Percentiles rank a stretch among this genome's conserved stretches.
phyloP scores from a whole-genome alignment of 2,797 vertebrate genomes.

The Tapera naevia region DNA sequence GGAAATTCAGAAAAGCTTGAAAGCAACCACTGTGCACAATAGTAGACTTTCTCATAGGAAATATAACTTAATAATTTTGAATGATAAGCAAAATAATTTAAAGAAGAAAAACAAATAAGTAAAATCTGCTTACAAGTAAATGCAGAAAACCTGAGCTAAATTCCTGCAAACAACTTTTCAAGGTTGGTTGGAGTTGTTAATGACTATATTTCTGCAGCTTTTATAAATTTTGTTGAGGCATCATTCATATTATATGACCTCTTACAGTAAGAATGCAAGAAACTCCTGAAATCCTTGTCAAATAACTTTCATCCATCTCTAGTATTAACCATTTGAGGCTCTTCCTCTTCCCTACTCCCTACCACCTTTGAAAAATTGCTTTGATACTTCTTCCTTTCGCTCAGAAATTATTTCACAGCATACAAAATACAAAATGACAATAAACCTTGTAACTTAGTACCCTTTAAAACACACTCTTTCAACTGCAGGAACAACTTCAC shows the following conservation, averaged over 20 bases:
- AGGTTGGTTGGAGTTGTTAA: not conserved
- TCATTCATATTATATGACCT: not conserved
- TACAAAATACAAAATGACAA: conserved; percentile 7
- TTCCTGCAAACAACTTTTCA: not conserved
- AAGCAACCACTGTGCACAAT: not conserved
- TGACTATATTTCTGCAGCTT: not conserved
- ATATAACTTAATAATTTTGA: not conserved
- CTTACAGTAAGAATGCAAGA: not conserved
- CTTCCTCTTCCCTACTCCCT: not conserved
- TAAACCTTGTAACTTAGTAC: not conserved
- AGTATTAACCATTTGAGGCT: not conserved
- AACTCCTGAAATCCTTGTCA: not conserved
- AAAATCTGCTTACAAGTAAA: not conserved
- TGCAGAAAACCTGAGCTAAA: not conserved
- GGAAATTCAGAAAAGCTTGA: not conserved
- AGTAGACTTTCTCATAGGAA: not conserved
- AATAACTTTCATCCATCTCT: not conserved
- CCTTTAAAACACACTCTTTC: not conserved
- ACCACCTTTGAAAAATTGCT: not conserved
- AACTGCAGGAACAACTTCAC: not conserved
- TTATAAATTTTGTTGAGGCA: not conserved
- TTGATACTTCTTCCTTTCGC: not conserved
- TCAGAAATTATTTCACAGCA: not conserved
- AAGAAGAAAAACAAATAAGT: not conserved
- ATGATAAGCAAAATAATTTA: not conserved